Evolutionary conservation across 2,113 vertebrate genomes (phyloP).

Genomic region (Lonchura striata): DNA sequence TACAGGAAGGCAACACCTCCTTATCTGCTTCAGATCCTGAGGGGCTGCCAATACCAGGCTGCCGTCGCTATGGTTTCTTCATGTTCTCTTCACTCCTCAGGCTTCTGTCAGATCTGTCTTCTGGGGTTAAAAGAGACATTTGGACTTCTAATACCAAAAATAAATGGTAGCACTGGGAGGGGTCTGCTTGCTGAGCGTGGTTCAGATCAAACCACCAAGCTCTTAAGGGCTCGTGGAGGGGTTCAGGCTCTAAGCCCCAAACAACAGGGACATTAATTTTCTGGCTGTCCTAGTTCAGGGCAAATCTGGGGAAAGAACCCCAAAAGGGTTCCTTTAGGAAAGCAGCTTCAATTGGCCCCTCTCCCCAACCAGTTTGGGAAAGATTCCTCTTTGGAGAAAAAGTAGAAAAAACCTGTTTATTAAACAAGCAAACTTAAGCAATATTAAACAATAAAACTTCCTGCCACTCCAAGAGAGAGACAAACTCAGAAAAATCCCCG

Average conservation of each 20-base stretch:
- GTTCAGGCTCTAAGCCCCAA: background rate
- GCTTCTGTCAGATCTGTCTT: background rate
- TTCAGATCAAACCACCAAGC: background rate
- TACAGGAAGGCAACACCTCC: background rate
- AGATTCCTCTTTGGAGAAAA: no score
- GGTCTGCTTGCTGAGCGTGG: accelerated
- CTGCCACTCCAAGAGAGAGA: no score
- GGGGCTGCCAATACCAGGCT: background rate
- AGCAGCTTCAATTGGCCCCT: no score
- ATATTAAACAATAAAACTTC: no score
- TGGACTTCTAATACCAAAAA: background rate
- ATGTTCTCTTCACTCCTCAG: background rate
- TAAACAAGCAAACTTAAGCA: no score
- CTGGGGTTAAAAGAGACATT: background rate
- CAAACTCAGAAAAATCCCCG: no score
- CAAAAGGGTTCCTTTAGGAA: no score
- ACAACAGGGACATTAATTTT: background rate
- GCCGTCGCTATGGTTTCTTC: background rate
- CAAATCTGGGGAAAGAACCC: no score
- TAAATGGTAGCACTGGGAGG: background rate
- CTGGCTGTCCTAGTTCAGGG: no score
- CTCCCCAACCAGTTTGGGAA: no score
- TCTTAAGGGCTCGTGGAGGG: background rate
- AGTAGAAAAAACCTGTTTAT: no score
- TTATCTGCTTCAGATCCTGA: background rate